These are phyloP conservation scores for Meriones psammophilus DNA, from an alignment of 2,797 vertebrate species.

Conservation along the genomic window DNA sequence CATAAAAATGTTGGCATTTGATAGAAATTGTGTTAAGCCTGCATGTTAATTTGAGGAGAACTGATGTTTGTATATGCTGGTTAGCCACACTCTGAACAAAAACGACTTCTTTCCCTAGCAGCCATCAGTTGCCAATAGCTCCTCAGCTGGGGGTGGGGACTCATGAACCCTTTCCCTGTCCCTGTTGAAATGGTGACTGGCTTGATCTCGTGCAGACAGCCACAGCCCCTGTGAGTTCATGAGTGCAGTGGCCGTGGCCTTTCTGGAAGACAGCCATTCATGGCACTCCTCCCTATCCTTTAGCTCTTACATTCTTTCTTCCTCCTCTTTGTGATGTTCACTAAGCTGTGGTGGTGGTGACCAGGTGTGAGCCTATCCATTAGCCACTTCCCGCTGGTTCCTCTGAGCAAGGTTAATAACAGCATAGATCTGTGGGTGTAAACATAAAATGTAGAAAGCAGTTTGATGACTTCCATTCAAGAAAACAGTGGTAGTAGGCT, in stretches of 20 bases:
- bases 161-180: not conserved
- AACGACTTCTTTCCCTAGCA: not conserved
- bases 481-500: not conserved
- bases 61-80: not conserved
- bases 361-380: not conserved
- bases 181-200: not conserved
- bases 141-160: not conserved
- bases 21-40: not conserved
- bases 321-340: not conserved
- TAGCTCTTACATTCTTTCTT: not conserved
- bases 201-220: not conserved
- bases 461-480: not conserved
- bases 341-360: not conserved
- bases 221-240: not conserved
- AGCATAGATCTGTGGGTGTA: not conserved
- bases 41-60: not conserved
- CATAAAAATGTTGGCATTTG: slow-evolving; percentile 37
- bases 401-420: not conserved
- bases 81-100: not conserved
- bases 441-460: not conserved
- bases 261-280: too few relatives aligned
- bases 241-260: not conserved
- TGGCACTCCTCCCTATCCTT: not conserved
- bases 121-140: not conserved
- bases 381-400: not conserved